phyloP scores from a whole-genome alignment of 2,797 vertebrate genomes.

The Acanthurus lineatus region DNA sequence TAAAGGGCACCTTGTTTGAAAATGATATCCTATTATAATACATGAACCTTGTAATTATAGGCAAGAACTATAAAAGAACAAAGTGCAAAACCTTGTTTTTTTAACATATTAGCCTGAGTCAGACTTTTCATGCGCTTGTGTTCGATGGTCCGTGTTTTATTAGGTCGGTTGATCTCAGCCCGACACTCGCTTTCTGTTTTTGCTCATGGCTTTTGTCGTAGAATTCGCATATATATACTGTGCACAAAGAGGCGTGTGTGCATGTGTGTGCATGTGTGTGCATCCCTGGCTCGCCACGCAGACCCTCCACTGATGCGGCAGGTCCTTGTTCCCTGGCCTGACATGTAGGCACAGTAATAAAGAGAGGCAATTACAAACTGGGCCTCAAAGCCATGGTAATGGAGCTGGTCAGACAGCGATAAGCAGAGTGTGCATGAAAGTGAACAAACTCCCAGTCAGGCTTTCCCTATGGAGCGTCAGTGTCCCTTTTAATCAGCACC shows the following conservation, averaged over 20 bases:
- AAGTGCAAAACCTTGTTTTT: conserved; percentile 30
- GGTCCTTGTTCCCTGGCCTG: conserved; percentile 74
- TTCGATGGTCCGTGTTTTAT: conserved; percentile 52
- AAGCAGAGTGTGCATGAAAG: conserved; percentile 80
- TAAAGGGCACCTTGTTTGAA: conserved; percentile 5
- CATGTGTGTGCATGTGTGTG: not conserved
- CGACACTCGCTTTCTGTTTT: conserved; percentile 49
- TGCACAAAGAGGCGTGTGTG: conserved; percentile 1
- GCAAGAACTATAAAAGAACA: conserved; percentile 2
- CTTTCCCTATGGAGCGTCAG: conserved; percentile 72
- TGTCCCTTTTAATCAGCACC: conserved; percentile 82
- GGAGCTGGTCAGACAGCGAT: conserved; percentile 79
- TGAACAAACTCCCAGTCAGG: conserved; percentile 77
- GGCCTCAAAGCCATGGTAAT: conserved; percentile 78
- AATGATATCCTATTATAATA: conserved; percentile 17
- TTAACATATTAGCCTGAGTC: conserved; percentile 27
- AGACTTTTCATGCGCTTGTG: conserved; percentile 29
- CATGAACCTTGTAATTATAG: conserved; percentile 22
- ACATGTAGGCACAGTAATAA: conserved; percentile 78
- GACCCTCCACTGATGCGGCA: conserved; percentile 42
- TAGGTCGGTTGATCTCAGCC: conserved; percentile 40
- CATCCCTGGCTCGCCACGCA: conserved; percentile 41
- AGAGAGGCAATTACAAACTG: conserved; percentile 82
- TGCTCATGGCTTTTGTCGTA: conserved; percentile 21
- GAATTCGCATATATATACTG: conserved; percentile 35